Conservation (phyloP, 2,797 vertebrate genomes). For the Anniella stebbinsi region DNA sequence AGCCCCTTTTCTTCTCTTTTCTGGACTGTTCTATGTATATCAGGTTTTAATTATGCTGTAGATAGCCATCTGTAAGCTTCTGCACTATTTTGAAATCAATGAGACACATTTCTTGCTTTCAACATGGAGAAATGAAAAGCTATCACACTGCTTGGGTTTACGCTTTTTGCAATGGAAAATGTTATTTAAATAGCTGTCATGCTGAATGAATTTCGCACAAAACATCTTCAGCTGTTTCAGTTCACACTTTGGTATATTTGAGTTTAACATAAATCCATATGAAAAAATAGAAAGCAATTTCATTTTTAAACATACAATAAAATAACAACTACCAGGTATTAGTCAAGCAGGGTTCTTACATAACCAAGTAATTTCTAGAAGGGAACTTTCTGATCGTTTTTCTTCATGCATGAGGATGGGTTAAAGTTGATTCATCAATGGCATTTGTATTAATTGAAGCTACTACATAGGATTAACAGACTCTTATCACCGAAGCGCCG, state of each 20-base stretch:
- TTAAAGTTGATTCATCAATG: neutral
- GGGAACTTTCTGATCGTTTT: neutral
- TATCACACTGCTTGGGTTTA: slow-evolving; percentile 5
- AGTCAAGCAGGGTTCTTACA: neutral
- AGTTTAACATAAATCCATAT: neutral
- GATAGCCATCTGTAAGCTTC: slow-evolving; percentile 9
- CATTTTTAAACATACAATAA: neutral
- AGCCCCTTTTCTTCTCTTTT: slow-evolving; percentile 44
- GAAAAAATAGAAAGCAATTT: slow-evolving; percentile 13
- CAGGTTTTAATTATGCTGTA: slow-evolving; percentile 3
- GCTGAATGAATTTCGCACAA: neutral
- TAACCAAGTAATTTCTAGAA: neutral
- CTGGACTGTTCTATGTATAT: slow-evolving; percentile 40
- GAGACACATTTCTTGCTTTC: slow-evolving; percentile 31
- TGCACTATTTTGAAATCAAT: slow-evolving; percentile 25
- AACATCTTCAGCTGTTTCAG: slow-evolving; percentile 34
- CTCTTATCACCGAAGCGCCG: neutral
- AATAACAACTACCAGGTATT: neutral
- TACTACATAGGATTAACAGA: neutral
- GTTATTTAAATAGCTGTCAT: neutral
- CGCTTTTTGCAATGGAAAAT: slow-evolving; percentile 30
- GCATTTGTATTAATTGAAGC: neutral
- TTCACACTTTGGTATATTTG: neutral
- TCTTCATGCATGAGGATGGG: neutral
- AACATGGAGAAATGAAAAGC: slow-evolving; percentile 37